Evolutionary conservation across 2,113 vertebrate species (phyloP).

Genomic region (Puffinus mauretanicus): DNA sequence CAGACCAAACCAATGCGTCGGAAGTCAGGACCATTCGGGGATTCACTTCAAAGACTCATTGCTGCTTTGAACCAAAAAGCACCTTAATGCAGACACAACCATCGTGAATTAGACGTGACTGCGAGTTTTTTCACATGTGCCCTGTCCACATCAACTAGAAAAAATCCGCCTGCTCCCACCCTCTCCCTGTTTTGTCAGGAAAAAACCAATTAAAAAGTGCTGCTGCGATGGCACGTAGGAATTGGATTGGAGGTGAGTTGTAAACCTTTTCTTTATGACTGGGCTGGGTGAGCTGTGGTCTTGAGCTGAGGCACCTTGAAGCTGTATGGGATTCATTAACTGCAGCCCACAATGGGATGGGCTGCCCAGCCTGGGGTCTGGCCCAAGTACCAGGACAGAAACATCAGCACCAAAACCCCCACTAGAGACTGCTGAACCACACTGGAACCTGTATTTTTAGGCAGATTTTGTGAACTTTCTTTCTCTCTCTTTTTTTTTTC

Average conservation of each 20-base stretch:
- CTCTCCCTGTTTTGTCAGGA: not conserved
- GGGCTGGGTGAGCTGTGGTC: not conserved
- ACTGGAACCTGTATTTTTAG: not conserved
- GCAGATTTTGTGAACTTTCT: not conserved
- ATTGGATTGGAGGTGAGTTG: not conserved
- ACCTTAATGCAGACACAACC: too few species aligned
- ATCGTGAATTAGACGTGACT: rapidly evolving
- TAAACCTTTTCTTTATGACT: not conserved
- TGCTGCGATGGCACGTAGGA: not conserved
- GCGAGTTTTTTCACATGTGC: not conserved
- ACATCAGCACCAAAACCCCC: not conserved
- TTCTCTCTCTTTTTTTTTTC: rapidly evolving
- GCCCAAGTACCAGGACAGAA: not conserved
- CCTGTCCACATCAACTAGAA: not conserved
- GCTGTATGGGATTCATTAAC: not conserved
- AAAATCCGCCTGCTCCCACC: not conserved
- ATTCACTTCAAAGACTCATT: not conserved
- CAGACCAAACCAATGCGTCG: not conserved
- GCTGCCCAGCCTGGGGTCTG: not conserved
- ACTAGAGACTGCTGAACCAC: not conserved
- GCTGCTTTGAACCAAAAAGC: not conserved
- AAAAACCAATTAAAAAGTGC: not conserved
- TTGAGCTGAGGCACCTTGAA: not conserved
- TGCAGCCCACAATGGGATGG: not conserved
- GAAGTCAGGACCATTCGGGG: not conserved